Conservation (phyloP, 2,888 invertebrate genomes). For the Kuschelorhynchus macadamiae region DNA sequence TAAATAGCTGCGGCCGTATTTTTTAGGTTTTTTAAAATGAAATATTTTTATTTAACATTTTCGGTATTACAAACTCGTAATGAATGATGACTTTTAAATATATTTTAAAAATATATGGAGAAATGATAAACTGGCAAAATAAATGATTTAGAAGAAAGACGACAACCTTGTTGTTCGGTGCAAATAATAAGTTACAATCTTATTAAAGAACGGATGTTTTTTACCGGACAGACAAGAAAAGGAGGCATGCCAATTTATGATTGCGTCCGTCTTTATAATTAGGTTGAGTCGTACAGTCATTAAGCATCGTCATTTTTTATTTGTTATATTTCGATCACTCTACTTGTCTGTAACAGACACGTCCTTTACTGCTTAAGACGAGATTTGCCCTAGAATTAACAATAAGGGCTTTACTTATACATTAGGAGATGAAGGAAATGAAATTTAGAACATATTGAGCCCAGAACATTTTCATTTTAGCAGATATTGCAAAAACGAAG, state of each 20-base stretch:
- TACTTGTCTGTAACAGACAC: constrained; percentile 1
- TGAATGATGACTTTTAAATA: background rate
- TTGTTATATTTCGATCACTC: constrained; percentile 5
- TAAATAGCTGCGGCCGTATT: too few species aligned
- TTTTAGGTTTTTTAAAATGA: too few species aligned
- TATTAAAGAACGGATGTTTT: constrained; percentile 31
- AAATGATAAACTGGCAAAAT: background rate
- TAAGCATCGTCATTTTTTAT: constrained; percentile 11
- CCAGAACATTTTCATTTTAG: too few species aligned
- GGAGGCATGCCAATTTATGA: constrained; percentile 17
- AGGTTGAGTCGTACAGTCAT: constrained; percentile 22
- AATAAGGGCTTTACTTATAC: too few species aligned
- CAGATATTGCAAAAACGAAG: too few species aligned
- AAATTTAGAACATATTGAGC: too few species aligned
- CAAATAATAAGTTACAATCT: constrained; percentile 21
- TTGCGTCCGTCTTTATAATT: constrained; percentile 32
- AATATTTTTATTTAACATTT: too few species aligned
- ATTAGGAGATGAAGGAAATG: too few species aligned
- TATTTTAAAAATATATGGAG: background rate
- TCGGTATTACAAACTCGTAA: too few species aligned
- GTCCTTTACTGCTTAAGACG: background rate
- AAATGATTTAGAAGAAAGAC: background rate
- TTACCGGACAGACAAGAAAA: constrained; percentile 20
- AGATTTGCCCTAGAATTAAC: too few species aligned
- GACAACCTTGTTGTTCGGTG: background rate